Evolutionary conservation across 1,140 invertebrate genomes (phyloP), one percentile per base, ranked within the genome.

Genomic region (Euura lappo): DNA sequence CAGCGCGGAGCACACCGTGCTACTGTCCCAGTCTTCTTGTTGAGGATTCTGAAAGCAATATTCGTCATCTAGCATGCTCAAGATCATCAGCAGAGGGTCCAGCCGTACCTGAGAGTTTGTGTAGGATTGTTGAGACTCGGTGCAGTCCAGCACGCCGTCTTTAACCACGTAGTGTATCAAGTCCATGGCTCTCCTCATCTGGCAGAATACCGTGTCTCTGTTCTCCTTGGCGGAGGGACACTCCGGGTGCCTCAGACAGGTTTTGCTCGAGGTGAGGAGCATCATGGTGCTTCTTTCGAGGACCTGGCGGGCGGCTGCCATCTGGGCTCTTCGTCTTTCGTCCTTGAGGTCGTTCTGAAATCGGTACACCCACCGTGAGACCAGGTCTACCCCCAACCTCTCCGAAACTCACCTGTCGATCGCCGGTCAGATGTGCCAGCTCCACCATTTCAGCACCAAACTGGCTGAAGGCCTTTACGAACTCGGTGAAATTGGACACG

Each of bases 361-460:
- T 72, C 78, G 73, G 42, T 66, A 74, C 72, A 28, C 51, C n/a
- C 65, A 60, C 28, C 3, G 68, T 68, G 11, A 71, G 3, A 28
- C 47, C 28, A 28, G 10, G 44, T 11, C 11, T 0, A 64, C 10
- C 60, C 60, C 60, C 8, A 28, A 28, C 28, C 8, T 28, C 8
- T 7, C 4, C 11, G 10, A 42, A n/a, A 70, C 74, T 79, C 70
- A 88, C 87, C 76, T 88, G 86, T 74, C 87, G 84, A 78, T 92
- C 91, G 10, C 91, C 96, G 44, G 97, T 98, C 42, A 99, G 88
- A 86, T 99, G 95, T 10, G 98, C 98, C 73, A 99, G 87, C 83
- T 99, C 97, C 67, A 99, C 97, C 98, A 99, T 99, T 85, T 99
- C 97, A 7, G 94, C 95, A 3, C 98, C 98, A 87, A 99, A 99